Evolutionary conservation across 2,888 invertebrate genomes (phyloP), one percentile per base, ranked within the genome.

Genomic region (Ctena decussata): DNA sequence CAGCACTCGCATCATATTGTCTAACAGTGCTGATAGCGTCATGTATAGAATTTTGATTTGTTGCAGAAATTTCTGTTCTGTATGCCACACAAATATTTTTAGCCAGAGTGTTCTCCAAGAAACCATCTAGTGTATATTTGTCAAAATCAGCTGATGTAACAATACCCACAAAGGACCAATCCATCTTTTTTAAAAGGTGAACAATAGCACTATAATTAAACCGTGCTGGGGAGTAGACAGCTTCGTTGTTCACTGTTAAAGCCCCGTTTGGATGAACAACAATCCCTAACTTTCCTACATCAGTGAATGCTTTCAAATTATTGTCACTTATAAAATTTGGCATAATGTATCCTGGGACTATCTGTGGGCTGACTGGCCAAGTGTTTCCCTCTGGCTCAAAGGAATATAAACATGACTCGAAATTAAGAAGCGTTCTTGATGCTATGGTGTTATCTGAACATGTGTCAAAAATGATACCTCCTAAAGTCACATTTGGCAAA

Each of bases 391-490:
- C 49, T 0, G 1, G 35, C 8, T 32, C 46, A 57, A 91, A 89
- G 2, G 80, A 73, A 65, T 85, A 75, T 35, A 78, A 70, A 79
- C 93, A 93, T 0, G 92, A 89, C 74, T 93, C 92, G 77, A 93
- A 93, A 76, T 93, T 92, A 18, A 90, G 77, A 11, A 93, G 27
- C 5, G 82, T 77, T 70, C 91, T 91, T 15, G 89, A 35, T 0
- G 89, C 86, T 30, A 81, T 80, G 21, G 82, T 83, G 12, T 77
- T 65, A 60, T 90, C 86, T 8, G 92, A 90, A 72, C 94, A 94
- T 0, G 92, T 89, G 77, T 94, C 94, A 12, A 93, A 39, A 41
- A 93, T 49, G 2, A 93, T 53, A 0, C 89, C 90, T 0, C 94
- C 94, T 0, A 93, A 60, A 0, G 32, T 80, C 0, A 93, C 80